These are phyloP conservation scores for Scrobipalpa costella DNA, from an alignment of 2,888 invertebrate species.

Conservation along the genomic window DNA sequence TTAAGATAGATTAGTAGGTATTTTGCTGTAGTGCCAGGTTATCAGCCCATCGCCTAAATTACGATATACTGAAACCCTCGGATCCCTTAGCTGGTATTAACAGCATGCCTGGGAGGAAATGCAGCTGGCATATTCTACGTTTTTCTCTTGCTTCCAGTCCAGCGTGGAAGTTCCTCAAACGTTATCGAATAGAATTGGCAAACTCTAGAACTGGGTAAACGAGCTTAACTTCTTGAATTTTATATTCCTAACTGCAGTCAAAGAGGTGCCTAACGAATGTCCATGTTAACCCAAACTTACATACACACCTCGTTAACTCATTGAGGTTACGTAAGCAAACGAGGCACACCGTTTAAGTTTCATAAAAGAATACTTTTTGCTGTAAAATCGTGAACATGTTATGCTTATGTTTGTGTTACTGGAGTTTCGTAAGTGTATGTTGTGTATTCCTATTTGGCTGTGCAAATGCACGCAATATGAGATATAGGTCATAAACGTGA, in stretches of 20 bases:
- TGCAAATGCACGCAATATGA: conserved; percentile 14
- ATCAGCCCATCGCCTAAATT: too few species aligned
- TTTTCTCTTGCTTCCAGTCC: too few species aligned
- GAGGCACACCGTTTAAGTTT: conserved; percentile 35
- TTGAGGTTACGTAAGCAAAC: conserved; percentile 25
- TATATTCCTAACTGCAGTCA: conserved; percentile 10
- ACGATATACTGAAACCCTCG: too few species aligned
- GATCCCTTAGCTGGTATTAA: too few species aligned
- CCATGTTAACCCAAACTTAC: conserved; percentile 23
- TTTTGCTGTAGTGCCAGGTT: too few species aligned
- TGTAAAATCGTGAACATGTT: conserved; percentile 52
- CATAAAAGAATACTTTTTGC: conserved; percentile 42
- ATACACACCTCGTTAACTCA: conserved; percentile 26
- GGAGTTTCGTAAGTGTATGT: conserved; percentile 50
- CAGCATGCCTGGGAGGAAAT: too few species aligned
- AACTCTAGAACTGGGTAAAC: conserved; percentile 21
- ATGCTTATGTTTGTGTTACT: conserved; percentile 56
- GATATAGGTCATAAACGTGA: background rate
- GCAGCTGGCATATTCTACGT: too few species aligned
- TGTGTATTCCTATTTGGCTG: conserved; percentile 35
- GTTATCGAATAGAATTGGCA: too few species aligned
- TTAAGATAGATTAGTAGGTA: too few species aligned
- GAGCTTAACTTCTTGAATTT: background rate
- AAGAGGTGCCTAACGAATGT: background rate
- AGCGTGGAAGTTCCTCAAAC: too few species aligned